These are phyloP conservation scores for Meghimatium bilineatum DNA, from an alignment of 2,888 invertebrate species.

Conservation along the genomic window DNA sequence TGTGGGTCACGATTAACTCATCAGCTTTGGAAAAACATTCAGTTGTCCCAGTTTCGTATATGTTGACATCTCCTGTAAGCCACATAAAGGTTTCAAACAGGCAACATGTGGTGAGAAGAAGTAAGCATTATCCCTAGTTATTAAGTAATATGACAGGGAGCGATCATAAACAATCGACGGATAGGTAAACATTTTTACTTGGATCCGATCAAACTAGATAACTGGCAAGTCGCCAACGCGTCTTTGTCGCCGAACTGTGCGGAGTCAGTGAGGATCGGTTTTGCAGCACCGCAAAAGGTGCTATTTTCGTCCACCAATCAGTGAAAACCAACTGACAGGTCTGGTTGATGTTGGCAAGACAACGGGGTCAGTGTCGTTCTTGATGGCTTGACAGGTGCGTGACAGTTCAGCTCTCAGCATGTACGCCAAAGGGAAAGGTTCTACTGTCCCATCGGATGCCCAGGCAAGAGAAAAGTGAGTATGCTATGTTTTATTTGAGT, in stretches of 20 bases:
- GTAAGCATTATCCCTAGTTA: not conserved
- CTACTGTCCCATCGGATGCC: slow-evolving; percentile 98
- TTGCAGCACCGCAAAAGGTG: slow-evolving; percentile 67
- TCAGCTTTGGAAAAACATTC: not conserved
- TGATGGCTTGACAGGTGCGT: slow-evolving; percentile 79
- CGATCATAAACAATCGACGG: slow-evolving; percentile 46
- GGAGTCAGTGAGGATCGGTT: slow-evolving; percentile 57
- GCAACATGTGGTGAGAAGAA: not conserved
- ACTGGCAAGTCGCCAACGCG: slow-evolving; percentile 72
- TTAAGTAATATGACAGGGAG: slow-evolving; percentile 5
- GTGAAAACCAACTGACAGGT: slow-evolving; percentile 68
- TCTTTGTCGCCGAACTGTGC: slow-evolving; percentile 68
- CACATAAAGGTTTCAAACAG: not conserved
- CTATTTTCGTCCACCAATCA: slow-evolving; percentile 56
- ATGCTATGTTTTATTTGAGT: slow-evolving; percentile 40
- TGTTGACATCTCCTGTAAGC: not conserved
- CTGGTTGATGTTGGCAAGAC: slow-evolving; percentile 76
- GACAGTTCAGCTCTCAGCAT: slow-evolving; percentile 81
- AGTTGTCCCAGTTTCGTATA: not conserved
- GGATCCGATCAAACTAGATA: slow-evolving; percentile 61
- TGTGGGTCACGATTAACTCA: not conserved
- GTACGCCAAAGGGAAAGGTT: slow-evolving; percentile 99
- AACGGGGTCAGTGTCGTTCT: slow-evolving; percentile 78
- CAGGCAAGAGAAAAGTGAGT: slow-evolving; percentile 98
- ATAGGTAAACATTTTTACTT: slow-evolving; percentile 52